A percentile compares a stretch with the other conserved stretches of the same genome.
Conservation (phyloP, 1,140 invertebrate genomes). For the Oreohelix idahoensis region DNA sequence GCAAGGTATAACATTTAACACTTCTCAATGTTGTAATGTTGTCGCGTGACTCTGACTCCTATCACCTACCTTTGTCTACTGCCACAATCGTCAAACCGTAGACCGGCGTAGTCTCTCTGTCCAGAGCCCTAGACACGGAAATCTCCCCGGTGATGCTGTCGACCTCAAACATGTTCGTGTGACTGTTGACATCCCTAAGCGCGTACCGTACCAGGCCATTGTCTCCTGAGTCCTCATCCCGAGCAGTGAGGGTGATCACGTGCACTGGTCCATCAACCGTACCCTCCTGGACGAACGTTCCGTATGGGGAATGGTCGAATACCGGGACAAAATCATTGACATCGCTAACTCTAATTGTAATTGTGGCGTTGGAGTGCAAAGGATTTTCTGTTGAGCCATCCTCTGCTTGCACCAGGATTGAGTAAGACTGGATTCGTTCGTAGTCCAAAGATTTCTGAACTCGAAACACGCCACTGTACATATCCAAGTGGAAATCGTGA, state of each 20-base stretch:
- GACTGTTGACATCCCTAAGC: constrained; percentile 48
- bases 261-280: constrained; percentile 57
- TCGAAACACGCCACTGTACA: constrained; percentile 65
- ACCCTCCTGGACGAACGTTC: constrained; percentile 64
- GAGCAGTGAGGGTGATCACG: constrained; percentile 58
- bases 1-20: no score
- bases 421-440: constrained; percentile 89
- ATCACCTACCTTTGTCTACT: constrained; percentile 75
- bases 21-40: no score
- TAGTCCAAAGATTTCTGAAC: constrained; percentile 75
- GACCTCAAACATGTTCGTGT: constrained; percentile 58
- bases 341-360: constrained; percentile 82
- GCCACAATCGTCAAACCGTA: constrained; percentile 89
- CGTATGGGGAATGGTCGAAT: constrained; percentile 76
- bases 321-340: constrained; percentile 95
- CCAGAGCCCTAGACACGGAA: constrained; percentile 82
- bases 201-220: constrained; percentile 60
- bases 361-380: constrained; percentile 80
- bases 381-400: constrained; percentile 82
- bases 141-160: constrained; percentile 85
- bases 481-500: constrained; percentile 71
- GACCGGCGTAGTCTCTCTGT: constrained; percentile 86
- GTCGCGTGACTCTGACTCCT: no score
- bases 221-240: constrained; percentile 56
- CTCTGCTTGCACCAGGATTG: constrained; percentile 88